Percentiles rank a stretch among this genome's conserved stretches.
Evolutionary conservation across 2,113 vertebrate species (phyloP).

Genomic region (Mohoua ochrocephala): DNA sequence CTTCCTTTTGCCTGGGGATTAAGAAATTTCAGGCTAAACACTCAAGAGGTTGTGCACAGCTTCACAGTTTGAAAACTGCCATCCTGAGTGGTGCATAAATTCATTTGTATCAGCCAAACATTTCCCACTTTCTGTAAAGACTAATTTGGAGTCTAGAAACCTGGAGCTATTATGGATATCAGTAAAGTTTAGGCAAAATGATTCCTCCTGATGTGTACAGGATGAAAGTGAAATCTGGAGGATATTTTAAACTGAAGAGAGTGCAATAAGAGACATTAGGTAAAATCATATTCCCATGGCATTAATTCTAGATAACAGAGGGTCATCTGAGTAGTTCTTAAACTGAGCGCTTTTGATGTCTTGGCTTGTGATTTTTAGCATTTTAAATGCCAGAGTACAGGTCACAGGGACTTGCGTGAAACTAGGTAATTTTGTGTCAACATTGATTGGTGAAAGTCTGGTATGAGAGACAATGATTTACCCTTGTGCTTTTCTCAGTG

Average conservation of each 20-base stretch:
- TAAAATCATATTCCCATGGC: background rate
- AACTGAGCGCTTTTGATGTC: background rate
- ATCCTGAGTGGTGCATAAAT: background rate
- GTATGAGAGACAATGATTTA: background rate
- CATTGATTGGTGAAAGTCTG: background rate
- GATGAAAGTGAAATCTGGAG: background rate
- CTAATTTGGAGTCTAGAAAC: background rate
- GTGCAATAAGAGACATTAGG: background rate
- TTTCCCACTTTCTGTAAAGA: background rate
- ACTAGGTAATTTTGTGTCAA: background rate
- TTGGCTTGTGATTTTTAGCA: background rate
- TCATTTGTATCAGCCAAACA: accelerated
- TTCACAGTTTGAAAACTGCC: background rate
- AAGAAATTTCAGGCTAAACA: background rate
- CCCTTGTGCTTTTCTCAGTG: background rate
- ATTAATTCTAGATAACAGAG: background rate
- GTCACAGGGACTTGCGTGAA: background rate
- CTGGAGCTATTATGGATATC: background rate
- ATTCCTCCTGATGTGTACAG: background rate
- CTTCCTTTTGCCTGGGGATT: background rate
- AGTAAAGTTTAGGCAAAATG: background rate
- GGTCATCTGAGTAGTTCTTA: background rate
- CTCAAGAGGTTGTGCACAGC: background rate
- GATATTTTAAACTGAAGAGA: background rate
- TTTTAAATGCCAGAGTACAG: background rate